These are phyloP conservation scores for Clamator glandarius DNA, from an alignment of 2,797 vertebrate species.

Conservation along the genomic window DNA sequence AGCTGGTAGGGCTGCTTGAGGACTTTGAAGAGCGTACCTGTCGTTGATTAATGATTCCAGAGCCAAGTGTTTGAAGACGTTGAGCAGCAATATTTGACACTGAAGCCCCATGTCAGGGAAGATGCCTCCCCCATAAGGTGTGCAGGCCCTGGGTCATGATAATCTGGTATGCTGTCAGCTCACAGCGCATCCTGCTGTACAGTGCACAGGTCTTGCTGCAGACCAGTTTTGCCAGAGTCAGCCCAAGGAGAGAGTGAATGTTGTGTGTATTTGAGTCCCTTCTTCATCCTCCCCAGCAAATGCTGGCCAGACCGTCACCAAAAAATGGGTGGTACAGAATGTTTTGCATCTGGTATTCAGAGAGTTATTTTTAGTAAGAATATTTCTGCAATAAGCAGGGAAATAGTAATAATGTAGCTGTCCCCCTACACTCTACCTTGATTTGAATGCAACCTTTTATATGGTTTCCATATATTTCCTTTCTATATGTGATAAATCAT, in stretches of 20 bases:
- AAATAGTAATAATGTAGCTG: not conserved
- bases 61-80: not conserved
- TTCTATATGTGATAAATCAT: not conserved
- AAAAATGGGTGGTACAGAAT: not conserved
- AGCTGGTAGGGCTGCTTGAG: not conserved
- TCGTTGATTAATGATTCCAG: not conserved
- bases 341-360: not conserved
- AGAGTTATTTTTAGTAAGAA: not conserved
- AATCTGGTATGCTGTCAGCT: not conserved
- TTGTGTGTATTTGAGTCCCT: rapidly evolving
- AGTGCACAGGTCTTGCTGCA: not conserved
- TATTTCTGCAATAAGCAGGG: not conserved
- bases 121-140: not conserved
- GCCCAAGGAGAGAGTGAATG: not conserved
- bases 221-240: not conserved
- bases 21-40: not conserved
- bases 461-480: not conserved
- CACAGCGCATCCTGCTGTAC: not conserved
- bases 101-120: not conserved
- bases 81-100: slow-evolving; percentile 27
- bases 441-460: not conserved
- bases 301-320: not conserved
- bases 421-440: not conserved
- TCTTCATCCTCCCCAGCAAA: not conserved
- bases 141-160: not conserved